A percentile compares a stretch with the other conserved stretches of the same genome.
Conservation (phyloP, 2,888 invertebrate species). For the Keiferia lycopersicella region DNA sequence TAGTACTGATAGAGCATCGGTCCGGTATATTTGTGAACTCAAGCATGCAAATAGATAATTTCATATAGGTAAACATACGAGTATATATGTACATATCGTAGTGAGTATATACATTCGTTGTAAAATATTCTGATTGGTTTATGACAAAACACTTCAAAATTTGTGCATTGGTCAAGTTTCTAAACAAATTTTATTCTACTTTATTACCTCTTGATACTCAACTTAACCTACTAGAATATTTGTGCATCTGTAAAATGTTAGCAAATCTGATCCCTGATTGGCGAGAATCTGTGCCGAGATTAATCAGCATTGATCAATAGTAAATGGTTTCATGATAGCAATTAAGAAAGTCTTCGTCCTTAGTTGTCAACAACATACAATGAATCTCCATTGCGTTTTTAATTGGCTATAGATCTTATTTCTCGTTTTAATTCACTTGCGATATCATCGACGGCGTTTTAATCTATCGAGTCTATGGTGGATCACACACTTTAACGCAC, state of each 20-base stretch:
- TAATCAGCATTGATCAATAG: not conserved
- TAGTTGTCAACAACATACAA: slow-evolving; percentile 7
- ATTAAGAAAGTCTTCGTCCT: slow-evolving; percentile 4
- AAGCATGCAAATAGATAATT: not conserved
- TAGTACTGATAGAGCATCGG: not conserved
- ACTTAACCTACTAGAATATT: no score
- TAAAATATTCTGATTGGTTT: no score
- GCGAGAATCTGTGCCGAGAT: not conserved
- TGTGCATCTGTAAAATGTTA: not conserved
- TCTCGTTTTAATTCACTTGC: not conserved
- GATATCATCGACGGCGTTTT: slow-evolving; percentile 4
- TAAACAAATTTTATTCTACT: no score
- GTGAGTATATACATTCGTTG: no score
- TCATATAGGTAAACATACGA: no score
- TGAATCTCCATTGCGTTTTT: not conserved
- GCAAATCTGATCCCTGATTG: not conserved
- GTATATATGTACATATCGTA: no score
- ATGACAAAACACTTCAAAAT: no score
- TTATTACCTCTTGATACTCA: no score
- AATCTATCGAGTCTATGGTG: not conserved
- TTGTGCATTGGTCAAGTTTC: no score
- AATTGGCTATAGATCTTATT: not conserved
- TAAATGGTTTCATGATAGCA: not conserved
- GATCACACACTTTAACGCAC: no score
- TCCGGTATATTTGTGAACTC: not conserved